These are phyloP conservation scores for Cryptus armator DNA, from an alignment of 2,888 invertebrate species.

Conservation along the genomic window DNA sequence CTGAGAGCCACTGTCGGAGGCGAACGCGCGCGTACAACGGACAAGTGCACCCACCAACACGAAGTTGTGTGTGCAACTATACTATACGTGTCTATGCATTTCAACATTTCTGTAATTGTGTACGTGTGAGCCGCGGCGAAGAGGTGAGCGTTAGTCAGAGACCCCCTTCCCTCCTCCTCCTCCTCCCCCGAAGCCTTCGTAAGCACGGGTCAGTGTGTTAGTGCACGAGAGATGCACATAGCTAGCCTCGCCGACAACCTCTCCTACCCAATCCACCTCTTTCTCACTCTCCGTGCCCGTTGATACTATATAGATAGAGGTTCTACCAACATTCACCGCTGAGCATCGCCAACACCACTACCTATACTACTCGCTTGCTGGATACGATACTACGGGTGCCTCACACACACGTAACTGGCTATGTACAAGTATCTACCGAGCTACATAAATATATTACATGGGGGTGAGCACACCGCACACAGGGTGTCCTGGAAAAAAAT, in stretches of 20 bases:
- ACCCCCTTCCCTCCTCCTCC: no score
- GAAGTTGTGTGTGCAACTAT: slow-evolving; percentile 25
- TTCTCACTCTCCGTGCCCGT: not conserved
- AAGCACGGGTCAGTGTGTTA: slow-evolving; percentile 15
- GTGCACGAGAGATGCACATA: slow-evolving; percentile 74
- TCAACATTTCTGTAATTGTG: slow-evolving; percentile 71
- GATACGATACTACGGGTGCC: not conserved
- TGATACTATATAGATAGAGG: not conserved
- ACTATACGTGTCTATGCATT: slow-evolving; percentile 21
- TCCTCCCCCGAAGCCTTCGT: not conserved
- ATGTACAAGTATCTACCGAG: slow-evolving; percentile 74
- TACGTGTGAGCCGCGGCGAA: slow-evolving; percentile 62
- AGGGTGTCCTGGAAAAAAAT: slow-evolving; percentile 78
- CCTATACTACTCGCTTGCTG: not conserved
- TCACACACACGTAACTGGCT: slow-evolving; percentile 71
- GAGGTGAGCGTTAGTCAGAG: slow-evolving; percentile 40
- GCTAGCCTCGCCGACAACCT: slow-evolving; percentile 73
- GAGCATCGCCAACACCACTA: slow-evolving; percentile 55
- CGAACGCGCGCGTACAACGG: slow-evolving; percentile 75
- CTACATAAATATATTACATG: slow-evolving; percentile 80
- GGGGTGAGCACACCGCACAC: slow-evolving; percentile 69
- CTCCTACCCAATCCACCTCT: slow-evolving; percentile 26
- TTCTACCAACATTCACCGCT: slow-evolving; percentile 40
- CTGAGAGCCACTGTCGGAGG: slow-evolving; percentile 79
- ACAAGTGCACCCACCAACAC: slow-evolving; percentile 78